These are phyloP conservation scores for Chlorodrepanis virens DNA, from an alignment of 2,113 vertebrate genomes.

Conservation along the genomic window DNA sequence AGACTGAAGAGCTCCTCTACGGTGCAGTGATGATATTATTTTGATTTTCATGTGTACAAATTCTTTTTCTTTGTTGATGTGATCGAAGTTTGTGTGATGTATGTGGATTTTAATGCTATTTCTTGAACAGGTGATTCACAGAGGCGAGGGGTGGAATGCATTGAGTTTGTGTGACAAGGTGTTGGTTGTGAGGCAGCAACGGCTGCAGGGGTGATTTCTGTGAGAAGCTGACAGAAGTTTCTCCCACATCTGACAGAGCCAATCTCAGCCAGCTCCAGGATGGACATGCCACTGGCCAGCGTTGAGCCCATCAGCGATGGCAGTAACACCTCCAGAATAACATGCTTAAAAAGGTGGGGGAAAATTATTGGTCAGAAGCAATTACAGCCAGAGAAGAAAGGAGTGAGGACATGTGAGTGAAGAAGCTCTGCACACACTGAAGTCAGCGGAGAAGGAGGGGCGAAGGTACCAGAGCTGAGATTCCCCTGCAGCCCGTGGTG, in stretches of 20 bases:
- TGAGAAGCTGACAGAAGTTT: not conserved
- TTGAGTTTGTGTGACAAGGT: not conserved
- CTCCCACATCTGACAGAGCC: not conserved
- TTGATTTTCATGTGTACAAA: not conserved
- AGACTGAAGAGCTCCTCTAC: not conserved
- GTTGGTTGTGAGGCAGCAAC: fast-evolving
- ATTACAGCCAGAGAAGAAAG: not conserved
- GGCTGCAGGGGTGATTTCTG: not conserved
- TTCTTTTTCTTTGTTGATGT: not conserved
- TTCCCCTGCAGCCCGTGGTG: not conserved
- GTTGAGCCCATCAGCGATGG: not conserved
- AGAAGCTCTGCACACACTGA: not conserved
- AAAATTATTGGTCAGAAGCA: not conserved
- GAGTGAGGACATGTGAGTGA: not conserved
- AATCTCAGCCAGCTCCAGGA: not conserved
- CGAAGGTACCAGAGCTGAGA: not conserved
- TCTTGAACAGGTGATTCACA: not conserved
- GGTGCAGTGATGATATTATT: not conserved
- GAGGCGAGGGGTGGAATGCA: not conserved
- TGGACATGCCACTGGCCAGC: not conserved
- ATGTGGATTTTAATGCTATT: not conserved
- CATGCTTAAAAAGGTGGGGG: not conserved
- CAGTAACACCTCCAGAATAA: not conserved
- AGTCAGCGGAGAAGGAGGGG: not conserved
- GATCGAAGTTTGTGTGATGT: not conserved